Conservation (phyloP, 2,888 invertebrate species). For the Sesamia inferens region DNA sequence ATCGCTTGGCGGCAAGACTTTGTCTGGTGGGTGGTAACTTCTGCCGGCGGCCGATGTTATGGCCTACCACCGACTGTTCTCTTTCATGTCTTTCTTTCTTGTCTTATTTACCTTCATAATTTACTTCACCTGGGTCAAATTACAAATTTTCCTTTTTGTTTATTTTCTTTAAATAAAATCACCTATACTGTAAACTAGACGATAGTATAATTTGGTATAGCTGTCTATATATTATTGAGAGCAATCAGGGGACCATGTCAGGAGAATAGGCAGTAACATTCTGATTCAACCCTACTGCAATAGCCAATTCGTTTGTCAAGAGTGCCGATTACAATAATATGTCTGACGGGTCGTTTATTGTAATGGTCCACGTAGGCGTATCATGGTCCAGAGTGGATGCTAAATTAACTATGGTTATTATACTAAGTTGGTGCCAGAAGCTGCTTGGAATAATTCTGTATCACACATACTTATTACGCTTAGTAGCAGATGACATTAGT, state of each 20-base stretch:
- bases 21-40: no score
- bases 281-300: conserved; percentile 7
- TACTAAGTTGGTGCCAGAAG: background rate
- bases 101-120: background rate
- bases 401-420: conserved; percentile 25
- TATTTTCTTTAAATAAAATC: background rate
- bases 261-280: conserved; percentile 9
- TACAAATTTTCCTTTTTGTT: no score
- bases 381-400: conserved; percentile 1
- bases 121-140: no score
- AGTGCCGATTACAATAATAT: conserved; percentile 30
- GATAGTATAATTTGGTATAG: background rate
- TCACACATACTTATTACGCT: conserved; percentile 9
- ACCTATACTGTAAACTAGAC: background rate
- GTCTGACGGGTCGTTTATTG: conserved; percentile 5
- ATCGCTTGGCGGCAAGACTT: no score
- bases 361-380: conserved; percentile 16
- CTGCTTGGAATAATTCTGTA: conserved; percentile 21
- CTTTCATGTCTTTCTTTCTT: background rate
- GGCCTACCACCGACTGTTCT: no score
- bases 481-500: conserved; percentile 2
- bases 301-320: conserved; percentile 16
- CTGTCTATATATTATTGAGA: background rate
- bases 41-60: no score
- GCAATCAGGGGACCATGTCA: conserved; percentile 26